Conservation (phyloP, 2,888 invertebrate species). For the Aphrophora alni region DNA sequence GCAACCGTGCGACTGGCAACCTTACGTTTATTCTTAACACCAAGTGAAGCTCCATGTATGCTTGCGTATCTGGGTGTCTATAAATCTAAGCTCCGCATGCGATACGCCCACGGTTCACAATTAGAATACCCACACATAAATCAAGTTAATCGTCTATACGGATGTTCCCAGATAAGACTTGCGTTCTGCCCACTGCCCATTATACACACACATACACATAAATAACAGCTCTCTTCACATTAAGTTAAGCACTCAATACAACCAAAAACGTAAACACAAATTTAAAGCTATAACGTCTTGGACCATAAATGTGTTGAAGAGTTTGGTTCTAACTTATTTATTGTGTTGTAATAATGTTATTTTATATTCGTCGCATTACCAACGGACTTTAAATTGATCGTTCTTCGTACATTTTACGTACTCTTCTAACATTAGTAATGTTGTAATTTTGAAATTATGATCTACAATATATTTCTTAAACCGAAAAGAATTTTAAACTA, state of each 20-base stretch:
- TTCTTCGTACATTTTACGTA: too few species aligned
- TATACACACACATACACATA: background rate
- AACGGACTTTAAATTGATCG: too few species aligned
- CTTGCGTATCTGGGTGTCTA: background rate
- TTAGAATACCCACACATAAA: background rate
- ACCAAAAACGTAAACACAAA: background rate
- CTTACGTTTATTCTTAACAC: background rate
- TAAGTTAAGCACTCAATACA: background rate
- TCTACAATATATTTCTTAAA: too few species aligned
- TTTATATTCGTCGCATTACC: too few species aligned
- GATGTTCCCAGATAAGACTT: background rate
- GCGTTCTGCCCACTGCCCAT: slow-evolving; percentile 1
- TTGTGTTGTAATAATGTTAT: too few species aligned
- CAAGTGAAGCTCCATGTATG: background rate
- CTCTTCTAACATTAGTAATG: too few species aligned
- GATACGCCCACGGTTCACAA: background rate
- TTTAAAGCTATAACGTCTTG: too few species aligned
- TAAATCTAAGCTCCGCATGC: background rate
- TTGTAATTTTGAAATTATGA: too few species aligned
- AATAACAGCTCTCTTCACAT: background rate
- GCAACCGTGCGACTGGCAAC: too few species aligned
- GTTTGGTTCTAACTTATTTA: too few species aligned
- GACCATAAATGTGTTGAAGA: too few species aligned
- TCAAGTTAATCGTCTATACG: background rate
- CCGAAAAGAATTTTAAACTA: too few species aligned